phyloP scores from a whole-genome alignment of 2,113 vertebrate species.

The Grantiella picta region DNA sequence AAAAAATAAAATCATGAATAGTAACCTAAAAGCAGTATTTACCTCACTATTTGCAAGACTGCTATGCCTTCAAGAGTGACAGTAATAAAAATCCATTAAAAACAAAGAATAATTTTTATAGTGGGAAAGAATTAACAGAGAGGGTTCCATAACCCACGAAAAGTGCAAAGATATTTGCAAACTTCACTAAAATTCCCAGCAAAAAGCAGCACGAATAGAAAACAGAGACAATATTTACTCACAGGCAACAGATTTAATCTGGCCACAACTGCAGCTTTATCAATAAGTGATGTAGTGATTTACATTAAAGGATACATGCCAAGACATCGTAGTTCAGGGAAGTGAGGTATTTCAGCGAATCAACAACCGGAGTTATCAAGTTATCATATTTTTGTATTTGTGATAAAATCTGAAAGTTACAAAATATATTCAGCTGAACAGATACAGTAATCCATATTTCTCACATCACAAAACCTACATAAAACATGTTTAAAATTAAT shows the following conservation, averaged over 20 bases:
- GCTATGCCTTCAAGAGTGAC: neutral
- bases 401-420: conserved; percentile 86
- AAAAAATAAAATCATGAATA: neutral
- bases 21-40: neutral
- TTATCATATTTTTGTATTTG: conserved; percentile 99
- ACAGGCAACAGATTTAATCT: neutral
- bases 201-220: neutral
- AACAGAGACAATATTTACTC: neutral
- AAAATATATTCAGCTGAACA: neutral
- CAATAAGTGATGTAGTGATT: neutral
- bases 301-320: conserved; percentile 92
- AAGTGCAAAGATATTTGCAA: neutral
- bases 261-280: neutral
- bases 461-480: neutral
- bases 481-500: no score
- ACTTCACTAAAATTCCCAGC: neutral
- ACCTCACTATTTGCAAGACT: neutral
- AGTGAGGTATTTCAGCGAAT: conserved; percentile 98
- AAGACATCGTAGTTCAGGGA: conserved; percentile 96
- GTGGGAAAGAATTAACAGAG: neutral
- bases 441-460: neutral
- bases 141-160: neutral
- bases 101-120: neutral
- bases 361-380: conserved; percentile 95
- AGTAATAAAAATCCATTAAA: neutral